Percentiles rank a stretch among this genome's conserved stretches.
These are phyloP conservation scores for Hedya salicella DNA, from an alignment of 2,888 invertebrate species.

Conservation along the genomic window DNA sequence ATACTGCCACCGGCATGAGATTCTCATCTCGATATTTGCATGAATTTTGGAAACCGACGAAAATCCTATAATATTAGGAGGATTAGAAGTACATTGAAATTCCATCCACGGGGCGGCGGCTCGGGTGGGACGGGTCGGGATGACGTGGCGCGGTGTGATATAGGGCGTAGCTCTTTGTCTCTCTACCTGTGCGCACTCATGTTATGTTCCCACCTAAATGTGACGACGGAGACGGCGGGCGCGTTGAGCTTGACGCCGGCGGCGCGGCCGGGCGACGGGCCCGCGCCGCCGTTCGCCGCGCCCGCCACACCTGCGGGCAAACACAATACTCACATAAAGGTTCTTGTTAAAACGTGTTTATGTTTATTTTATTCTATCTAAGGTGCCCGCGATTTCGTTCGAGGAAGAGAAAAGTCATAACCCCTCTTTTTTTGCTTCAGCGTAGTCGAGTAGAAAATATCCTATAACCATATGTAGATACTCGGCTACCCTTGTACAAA, in stretches of 20 bases:
- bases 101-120: neutral
- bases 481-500: no score
- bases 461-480: no score
- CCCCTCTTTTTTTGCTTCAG: no score
- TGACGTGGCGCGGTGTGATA: constrained; percentile 45
- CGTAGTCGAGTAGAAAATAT: no score
- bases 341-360: no score
- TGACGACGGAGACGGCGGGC: constrained; percentile 94
- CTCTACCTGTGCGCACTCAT: constrained; percentile 87
- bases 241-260: constrained; percentile 84
- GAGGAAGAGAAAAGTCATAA: no score
- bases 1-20: no score
- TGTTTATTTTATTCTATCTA: no score
- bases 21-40: no score
- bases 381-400: no score
- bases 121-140: neutral
- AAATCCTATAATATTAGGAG: no score
- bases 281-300: constrained; percentile 57
- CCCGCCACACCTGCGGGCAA: constrained; percentile 1
- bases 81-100: neutral
- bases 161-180: constrained; percentile 83
- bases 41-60: constrained; percentile 10
- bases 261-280: constrained; percentile 73
- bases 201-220: constrained; percentile 95
- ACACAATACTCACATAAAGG: neutral